Percentiles rank a stretch among this genome's conserved stretches.
Evolutionary conservation across 2,888 invertebrate species (phyloP).

Genomic region (Scaptomyza polygonia): DNA sequence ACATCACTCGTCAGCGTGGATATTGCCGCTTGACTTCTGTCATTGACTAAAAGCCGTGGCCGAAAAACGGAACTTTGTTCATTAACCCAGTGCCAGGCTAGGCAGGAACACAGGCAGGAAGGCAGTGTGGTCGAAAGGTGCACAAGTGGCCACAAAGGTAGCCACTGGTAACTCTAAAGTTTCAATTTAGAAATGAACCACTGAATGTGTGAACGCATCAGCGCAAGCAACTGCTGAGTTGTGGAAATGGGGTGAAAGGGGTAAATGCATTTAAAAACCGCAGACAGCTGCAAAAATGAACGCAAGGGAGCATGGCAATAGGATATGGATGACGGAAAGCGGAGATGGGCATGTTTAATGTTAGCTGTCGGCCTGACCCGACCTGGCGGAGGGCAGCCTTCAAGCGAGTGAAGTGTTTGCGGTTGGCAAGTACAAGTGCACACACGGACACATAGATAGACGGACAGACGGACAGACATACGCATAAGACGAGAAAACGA

Average conservation of each 20-base stretch:
- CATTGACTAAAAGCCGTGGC: conserved; percentile 15
- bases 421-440: conserved; percentile 77
- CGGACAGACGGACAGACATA: conserved; percentile 24
- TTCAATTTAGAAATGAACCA: conserved; percentile 62
- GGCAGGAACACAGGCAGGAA: not conserved
- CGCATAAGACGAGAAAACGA: conserved; percentile 46
- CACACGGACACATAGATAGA: conserved; percentile 38
- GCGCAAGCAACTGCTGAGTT: conserved; percentile 8
- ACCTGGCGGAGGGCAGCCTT: conserved; percentile 59
- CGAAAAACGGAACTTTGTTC: conserved; percentile 42
- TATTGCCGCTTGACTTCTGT: conserved; percentile 35
- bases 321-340: conserved; percentile 3
- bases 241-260: not conserved
- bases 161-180: conserved; percentile 53
- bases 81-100: conserved; percentile 31
- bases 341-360: conserved; percentile 2
- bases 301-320: conserved; percentile 21
- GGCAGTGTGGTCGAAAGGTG: conserved; percentile 32
- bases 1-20: conserved; percentile 30
- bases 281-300: conserved; percentile 56
- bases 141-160: conserved; percentile 48
- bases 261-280: conserved; percentile 54
- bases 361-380: conserved; percentile 18
- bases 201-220: conserved; percentile 33
- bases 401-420: conserved; percentile 77